Evolutionary conservation across 2,888 invertebrate genomes (phyloP).

Genomic region (Allolobophora icterica): DNA sequence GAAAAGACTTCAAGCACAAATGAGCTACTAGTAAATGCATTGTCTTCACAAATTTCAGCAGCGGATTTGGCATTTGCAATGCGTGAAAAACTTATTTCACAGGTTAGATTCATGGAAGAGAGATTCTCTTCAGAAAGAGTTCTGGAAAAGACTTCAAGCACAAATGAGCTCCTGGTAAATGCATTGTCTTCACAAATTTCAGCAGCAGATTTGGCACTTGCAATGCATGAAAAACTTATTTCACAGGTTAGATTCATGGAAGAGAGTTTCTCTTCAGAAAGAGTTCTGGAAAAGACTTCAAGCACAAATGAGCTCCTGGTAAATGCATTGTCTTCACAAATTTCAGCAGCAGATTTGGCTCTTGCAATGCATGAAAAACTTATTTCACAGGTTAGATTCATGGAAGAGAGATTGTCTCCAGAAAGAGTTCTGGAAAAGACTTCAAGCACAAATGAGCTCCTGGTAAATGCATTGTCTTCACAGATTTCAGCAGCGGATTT

Average conservation of each 20-base stretch:
- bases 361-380: neutral
- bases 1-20: neutral
- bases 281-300: neutral
- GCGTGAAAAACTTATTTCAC: conserved; percentile 21
- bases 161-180: neutral
- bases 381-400: neutral
- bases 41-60: neutral
- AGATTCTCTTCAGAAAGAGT: conserved; percentile 14
- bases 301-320: neutral
- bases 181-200: neutral
- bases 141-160: neutral
- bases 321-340: neutral
- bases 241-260: neutral
- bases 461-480: neutral
- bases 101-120: neutral
- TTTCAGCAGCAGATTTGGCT: neutral
- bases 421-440: neutral
- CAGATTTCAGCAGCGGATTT: neutral
- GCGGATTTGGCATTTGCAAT: conserved; percentile 6
- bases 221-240: neutral
- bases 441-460: neutral
- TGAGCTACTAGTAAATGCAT: neutral
- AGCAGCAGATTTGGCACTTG: neutral
- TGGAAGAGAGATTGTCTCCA: neutral
- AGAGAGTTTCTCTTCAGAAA: neutral